phyloP scores from a whole-genome alignment of 2,888 invertebrate genomes.

The Drosophila demipolita region DNA sequence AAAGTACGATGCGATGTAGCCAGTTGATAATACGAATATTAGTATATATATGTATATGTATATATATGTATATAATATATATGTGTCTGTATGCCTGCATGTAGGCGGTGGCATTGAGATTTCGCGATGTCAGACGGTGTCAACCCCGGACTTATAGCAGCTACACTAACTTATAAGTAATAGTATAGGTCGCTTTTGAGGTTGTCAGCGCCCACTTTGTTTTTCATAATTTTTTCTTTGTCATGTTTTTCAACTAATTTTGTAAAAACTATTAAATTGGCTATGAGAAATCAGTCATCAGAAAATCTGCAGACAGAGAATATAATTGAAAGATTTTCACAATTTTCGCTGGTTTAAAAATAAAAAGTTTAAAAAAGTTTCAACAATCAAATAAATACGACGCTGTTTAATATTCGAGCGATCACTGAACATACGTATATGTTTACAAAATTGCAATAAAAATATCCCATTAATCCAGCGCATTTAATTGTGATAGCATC shows the following conservation, averaged over 20 bases:
- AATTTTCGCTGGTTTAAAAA: neutral
- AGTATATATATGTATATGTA: neutral
- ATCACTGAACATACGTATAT: conserved; percentile 5
- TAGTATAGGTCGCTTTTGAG: conserved; percentile 28
- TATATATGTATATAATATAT: neutral
- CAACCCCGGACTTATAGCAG: conserved; percentile 28
- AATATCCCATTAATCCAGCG: conserved; percentile 40
- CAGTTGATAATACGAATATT: conserved; percentile 48
- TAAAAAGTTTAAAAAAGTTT: neutral
- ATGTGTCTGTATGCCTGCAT: neutral
- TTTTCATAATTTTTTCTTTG: neutral
- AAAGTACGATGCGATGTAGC: conserved; percentile 59
- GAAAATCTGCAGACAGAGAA: no score
- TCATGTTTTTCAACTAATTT: neutral
- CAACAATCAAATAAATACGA: neutral
- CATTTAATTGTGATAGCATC: conserved; percentile 28
- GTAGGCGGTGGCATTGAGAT: conserved; percentile 44
- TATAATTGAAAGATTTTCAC: neutral
- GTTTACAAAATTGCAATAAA: conserved; percentile 16
- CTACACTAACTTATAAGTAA: conserved; percentile 22
- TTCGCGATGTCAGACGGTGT: conserved; percentile 62
- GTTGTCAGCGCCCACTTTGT: conserved; percentile 40
- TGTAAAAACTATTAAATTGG: neutral
- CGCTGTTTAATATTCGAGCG: neutral
- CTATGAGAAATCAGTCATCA: no score